Percentiles rank a stretch among this genome's conserved stretches.
These are phyloP conservation scores for Amaurobius ferox DNA, from an alignment of 2,888 invertebrate genomes.

Conservation along the genomic window DNA sequence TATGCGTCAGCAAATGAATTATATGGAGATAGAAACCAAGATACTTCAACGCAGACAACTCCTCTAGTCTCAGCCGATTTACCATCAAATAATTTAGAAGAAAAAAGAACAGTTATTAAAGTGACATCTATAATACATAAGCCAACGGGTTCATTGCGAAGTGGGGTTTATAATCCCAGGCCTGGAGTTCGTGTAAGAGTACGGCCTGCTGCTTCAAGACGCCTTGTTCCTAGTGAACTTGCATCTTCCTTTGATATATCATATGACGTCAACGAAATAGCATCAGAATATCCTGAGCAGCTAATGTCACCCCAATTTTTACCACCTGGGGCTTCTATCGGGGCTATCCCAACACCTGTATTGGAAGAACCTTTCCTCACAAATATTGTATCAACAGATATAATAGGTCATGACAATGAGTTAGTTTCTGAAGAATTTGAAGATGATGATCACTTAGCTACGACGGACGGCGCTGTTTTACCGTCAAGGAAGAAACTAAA, in stretches of 20 bases:
- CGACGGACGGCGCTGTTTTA: slow-evolving; percentile 21
- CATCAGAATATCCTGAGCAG: slow-evolving; percentile 22
- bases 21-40: slow-evolving; percentile 10
- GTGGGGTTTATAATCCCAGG: slow-evolving; percentile 63
- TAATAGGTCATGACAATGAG: slow-evolving; percentile 25
- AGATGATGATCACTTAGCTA: slow-evolving; percentile 26
- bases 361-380: slow-evolving; percentile 46
- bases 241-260: slow-evolving; percentile 64
- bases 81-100: not conserved
- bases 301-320: slow-evolving; percentile 25
- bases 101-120: slow-evolving; percentile 39
- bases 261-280: slow-evolving; percentile 38
- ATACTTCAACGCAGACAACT: slow-evolving; percentile 30
- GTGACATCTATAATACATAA: slow-evolving; percentile 68
- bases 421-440: slow-evolving; percentile 36
- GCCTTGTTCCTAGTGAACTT: slow-evolving; percentile 49
- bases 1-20: slow-evolving; percentile 58
- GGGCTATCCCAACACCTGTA: slow-evolving; percentile 34
- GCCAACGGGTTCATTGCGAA: slow-evolving; percentile 41
- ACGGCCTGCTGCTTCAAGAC: slow-evolving; percentile 55
- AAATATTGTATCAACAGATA: not conserved
- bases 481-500: slow-evolving; percentile 63
- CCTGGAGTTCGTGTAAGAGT: slow-evolving; percentile 73
- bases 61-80: slow-evolving; percentile 22
- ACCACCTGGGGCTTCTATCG: slow-evolving; percentile 26